Evolutionary conservation across 2,113 vertebrate species (phyloP).

Genomic region (Pygoscelis adeliae): DNA sequence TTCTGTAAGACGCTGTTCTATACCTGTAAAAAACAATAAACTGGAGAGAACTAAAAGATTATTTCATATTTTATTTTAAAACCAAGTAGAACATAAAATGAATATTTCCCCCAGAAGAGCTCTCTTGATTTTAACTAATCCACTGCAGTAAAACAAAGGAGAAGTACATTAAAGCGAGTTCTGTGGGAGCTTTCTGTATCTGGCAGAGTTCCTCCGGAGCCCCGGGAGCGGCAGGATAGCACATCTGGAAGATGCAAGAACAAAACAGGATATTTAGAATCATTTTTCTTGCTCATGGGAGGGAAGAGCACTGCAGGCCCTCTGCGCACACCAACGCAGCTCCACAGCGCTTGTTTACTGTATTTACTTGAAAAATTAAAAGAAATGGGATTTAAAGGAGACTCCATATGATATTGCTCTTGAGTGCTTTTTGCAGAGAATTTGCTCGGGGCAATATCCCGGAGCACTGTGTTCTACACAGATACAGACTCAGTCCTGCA

Average conservation of each 20-base stretch:
- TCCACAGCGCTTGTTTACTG: fast-evolving
- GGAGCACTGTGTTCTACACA: not conserved
- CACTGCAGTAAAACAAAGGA: not conserved
- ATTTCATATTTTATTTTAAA: not conserved
- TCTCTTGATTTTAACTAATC: not conserved
- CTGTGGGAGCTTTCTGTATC: not conserved
- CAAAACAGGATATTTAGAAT: not conserved
- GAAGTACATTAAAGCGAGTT: not conserved
- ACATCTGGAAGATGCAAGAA: not conserved
- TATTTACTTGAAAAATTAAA: not conserved
- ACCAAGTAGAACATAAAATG: not conserved
- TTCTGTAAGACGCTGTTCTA: not conserved
- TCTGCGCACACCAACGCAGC: not conserved
- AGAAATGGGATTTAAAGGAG: not conserved
- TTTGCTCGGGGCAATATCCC: fast-evolving
- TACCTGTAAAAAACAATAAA: not conserved
- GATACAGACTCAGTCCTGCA: not conserved
- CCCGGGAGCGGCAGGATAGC: not conserved
- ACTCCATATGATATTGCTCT: not conserved
- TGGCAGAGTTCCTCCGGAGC: not conserved
- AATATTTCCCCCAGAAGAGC: not conserved
- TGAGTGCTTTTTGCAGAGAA: not conserved
- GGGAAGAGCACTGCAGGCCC: not conserved
- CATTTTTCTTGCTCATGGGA: not conserved
- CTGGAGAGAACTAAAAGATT: not conserved